phyloP scores from a whole-genome alignment of 2,113 vertebrate genomes.

The Colaptes auratus region DNA sequence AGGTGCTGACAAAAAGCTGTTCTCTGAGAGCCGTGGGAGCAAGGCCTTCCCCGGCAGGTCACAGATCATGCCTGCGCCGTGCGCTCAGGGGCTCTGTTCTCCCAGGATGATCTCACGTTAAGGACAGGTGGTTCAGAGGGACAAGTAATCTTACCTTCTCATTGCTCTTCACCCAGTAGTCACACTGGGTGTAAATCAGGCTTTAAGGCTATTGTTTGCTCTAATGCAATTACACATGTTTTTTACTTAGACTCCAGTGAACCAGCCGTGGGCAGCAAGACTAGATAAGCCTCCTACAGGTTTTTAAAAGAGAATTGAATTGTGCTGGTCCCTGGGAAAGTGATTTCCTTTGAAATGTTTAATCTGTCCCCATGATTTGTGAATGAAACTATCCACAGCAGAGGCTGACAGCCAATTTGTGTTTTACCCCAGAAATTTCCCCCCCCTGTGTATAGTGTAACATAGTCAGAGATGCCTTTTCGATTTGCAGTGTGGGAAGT shows the following conservation, averaged over 20 bases:
- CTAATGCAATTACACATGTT: conserved; percentile 71
- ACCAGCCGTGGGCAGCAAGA: conserved; percentile 55
- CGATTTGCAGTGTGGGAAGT: not conserved
- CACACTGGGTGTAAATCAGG: conserved; percentile 59
- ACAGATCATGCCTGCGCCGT: conserved; percentile 14
- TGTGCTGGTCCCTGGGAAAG: conserved; percentile 72
- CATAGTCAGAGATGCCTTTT: not conserved
- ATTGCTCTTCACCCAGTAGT: conserved; percentile 61
- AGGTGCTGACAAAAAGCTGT: not conserved
- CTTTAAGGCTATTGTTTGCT: conserved; percentile 65
- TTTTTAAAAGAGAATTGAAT: conserved; percentile 56
- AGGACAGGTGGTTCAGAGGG: conserved; percentile 71
- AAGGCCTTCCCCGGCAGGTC: not conserved
- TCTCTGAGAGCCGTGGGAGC: conserved; percentile 75
- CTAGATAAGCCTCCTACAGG: conserved; percentile 54
- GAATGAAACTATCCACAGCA: not conserved
- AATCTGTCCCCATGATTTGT: conserved; percentile 42
- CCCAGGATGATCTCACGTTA: conserved; percentile 7
- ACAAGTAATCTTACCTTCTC: conserved; percentile 58
- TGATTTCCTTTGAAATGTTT: conserved; percentile 68
- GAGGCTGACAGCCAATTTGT: not conserved
- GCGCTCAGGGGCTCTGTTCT: conserved; percentile 39
- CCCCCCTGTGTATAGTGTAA: not conserved
- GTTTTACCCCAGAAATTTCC: not conserved
- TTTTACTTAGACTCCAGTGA: conserved; percentile 54